phyloP scores from a whole-genome alignment of 2,113 vertebrate genomes.

The Dipodomys stephensi region DNA sequence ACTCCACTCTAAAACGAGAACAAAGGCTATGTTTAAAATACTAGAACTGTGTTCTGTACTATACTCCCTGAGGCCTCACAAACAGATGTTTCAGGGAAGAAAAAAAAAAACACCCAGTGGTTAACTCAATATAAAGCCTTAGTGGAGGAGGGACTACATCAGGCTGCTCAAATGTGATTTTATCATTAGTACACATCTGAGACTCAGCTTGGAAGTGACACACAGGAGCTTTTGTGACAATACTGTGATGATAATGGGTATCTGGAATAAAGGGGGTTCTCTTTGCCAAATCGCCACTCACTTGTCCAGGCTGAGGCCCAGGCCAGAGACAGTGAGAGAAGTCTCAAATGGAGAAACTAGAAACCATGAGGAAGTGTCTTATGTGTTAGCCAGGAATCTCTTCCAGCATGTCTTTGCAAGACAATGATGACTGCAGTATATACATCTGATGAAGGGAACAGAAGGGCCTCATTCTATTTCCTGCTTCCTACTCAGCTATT shows the following conservation, averaged over 20 bases:
- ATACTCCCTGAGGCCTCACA: conserved; percentile 72
- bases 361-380: not conserved
- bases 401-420: not conserved
- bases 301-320: not conserved
- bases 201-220: conserved; percentile 41
- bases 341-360: not conserved
- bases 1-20: conserved; percentile 33
- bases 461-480: not conserved
- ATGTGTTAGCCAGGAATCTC: not conserved
- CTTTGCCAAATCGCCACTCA: conserved; percentile 42
- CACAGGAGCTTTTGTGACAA: not conserved
- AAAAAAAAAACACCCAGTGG: conserved; percentile 48
- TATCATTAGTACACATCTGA: not conserved
- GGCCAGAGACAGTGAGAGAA: not conserved
- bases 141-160: not conserved
- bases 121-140: conserved; percentile 46
- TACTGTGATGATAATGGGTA: not conserved
- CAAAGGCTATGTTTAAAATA: conserved; percentile 52
- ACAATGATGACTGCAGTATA: not conserved
- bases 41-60: conserved; percentile 42
- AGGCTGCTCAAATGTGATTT: conserved; percentile 40
- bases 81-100: conserved; percentile 60
- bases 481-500: not conserved
- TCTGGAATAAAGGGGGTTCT: not conserved
- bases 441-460: not conserved